Base-by-base conservation (phyloP, 2,113 vertebrate genomes). In the Talpa occidentalis region DNA sequence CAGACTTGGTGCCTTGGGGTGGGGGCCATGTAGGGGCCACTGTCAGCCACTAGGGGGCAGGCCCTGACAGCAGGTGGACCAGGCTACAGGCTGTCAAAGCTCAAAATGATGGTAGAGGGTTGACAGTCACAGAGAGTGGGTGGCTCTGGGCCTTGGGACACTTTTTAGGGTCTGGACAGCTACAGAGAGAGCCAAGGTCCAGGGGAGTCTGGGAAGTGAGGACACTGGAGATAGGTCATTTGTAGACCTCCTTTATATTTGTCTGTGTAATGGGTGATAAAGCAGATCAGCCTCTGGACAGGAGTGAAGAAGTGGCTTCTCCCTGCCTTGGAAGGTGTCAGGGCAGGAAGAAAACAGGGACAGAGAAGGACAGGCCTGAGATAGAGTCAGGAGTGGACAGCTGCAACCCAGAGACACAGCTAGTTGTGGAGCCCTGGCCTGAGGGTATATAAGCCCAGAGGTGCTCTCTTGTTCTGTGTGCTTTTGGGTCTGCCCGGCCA, bases 31-130 rank as follows among this genome's bases (percentile, higher is more conserved):
- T 87, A 78, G 72, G 88, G 84, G 95, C 40, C 32, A 42, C 47
- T 81, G 22, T 88, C 70, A 49, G 81, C 95, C 97, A 96, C 97
- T 93, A 97, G 97, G 90, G 97, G 97, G 97, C 96, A 92, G 96
- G 94, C 92, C 88, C 86, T 69, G 96, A 93, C 88, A 96, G 95
- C 95, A 92, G 95, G 95, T 95, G 84, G 95, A 77, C 44, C 47
- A 19, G 74, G 54, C 49, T 83, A 17, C 59, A 17, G 1, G 32
- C 40, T 40, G 14, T 32, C 69, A 49, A 17, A 52, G 35, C 67
- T 94, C 84, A 56, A 42, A 93, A 26, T 1, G 80, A 47, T 24
- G 17, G 80, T 6, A 56, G 79, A 77, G 30, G 54, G 54, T 42
- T 37, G 70, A 40, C 5, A 69, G 6, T 10, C 69, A 12, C 2